Base-by-base conservation (phyloP, 2,888 invertebrate genomes). In the Caenorhabditis auriculariae region DNA sequence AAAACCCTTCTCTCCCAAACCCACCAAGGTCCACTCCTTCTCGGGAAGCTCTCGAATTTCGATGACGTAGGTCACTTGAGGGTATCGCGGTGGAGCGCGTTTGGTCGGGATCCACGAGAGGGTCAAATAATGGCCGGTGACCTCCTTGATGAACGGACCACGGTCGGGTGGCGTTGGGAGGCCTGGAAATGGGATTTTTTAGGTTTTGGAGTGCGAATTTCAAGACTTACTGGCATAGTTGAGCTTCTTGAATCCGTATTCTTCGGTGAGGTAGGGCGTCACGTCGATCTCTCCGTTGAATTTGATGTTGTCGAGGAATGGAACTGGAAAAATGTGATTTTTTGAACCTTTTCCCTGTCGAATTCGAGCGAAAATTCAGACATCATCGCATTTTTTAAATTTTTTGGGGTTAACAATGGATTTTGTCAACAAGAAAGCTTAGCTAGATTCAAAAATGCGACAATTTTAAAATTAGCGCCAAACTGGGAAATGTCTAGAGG, bases 81-180 rank as follows among this genome's bases (percentile, higher is more conserved):
- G 88, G 57, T 83, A 82, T 90, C 87, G 0, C 4, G 93, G 90
- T 21, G 89, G 89, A 60, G 90, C 87, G 2, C 93, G 90, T 45
- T 94, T 89, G 19, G 91, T 92, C 0, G 94, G 93, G 73, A 89
- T 90, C 96, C 96, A 96, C 0, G 91, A 90, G 9, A 96, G 85
- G 0, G 91, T 91, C 60, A 93, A 87, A 55, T 89, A 88, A 7
- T 91, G 87, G 80, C 93, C 93, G 7, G 91, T 89, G 90, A 94
- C 92, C 49, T 91, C 88, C 19, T 91, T 89, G 78, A 96, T 91
- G 79, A 91, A 91, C 4, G 96, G 96, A 54, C 88, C 88, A 82
- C 94, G 93, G 0, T 91, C 87, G 4, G 94, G 84, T 0, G 93
- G 93, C 81, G 91, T 87, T 0, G 93, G 93, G 4, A 90, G 87